These are phyloP conservation scores for Tethea ocularis DNA, from an alignment of 2,888 invertebrate genomes.

Conservation along the genomic window DNA sequence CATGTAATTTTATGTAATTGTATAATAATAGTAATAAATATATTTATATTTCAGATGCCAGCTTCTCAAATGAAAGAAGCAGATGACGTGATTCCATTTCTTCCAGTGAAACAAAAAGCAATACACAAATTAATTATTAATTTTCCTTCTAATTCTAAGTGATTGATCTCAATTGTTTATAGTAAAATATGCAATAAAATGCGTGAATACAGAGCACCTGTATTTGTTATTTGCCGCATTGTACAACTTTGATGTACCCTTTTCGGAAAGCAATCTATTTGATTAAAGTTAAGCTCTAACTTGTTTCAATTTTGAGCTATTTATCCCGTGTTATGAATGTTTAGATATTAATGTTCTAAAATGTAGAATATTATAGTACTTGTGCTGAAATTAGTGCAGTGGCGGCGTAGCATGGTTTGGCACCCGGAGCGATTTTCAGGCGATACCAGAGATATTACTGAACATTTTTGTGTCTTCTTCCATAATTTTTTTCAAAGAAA, in stretches of 20 bases:
- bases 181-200: conserved; percentile 25
- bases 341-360: background rate
- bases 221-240: background rate
- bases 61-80: conserved; percentile 75
- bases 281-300: background rate
- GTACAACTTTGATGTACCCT: background rate
- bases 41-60: conserved; percentile 60
- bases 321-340: background rate
- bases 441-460: too few species aligned
- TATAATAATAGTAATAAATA: background rate
- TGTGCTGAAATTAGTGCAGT: too few species aligned
- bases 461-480: too few species aligned
- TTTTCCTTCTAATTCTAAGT: conserved; percentile 33
- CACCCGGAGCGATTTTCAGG: too few species aligned
- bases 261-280: background rate
- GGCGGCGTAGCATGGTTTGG: too few species aligned
- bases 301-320: background rate
- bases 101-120: conserved; percentile 63
- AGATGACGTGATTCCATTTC: conserved; percentile 70
- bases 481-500: too few species aligned
- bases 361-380: background rate
- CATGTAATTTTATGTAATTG: background rate
- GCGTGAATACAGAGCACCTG: conserved; percentile 13
- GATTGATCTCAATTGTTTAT: conserved; percentile 21
- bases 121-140: conserved; percentile 67